A percentile compares a stretch with the other conserved stretches of the same genome.
Evolutionary conservation across 1,140 invertebrate genomes (phyloP).

Genomic region (Drosophila nannoptera): DNA sequence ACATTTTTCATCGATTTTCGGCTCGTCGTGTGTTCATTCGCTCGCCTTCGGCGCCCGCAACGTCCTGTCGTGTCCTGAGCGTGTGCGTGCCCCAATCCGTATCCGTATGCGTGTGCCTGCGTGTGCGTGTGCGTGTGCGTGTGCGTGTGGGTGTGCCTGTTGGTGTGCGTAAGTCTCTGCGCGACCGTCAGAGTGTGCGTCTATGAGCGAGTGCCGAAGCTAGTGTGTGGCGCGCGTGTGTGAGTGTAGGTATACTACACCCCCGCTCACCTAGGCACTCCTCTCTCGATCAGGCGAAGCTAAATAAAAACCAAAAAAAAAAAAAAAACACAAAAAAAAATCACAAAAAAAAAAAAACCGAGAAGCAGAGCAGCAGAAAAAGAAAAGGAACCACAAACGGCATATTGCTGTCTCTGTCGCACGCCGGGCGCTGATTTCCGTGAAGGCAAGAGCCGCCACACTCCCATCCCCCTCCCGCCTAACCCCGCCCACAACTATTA

Average conservation of each 20-base stretch:
- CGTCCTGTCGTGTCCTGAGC: constrained; percentile 32
- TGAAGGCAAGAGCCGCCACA: constrained; percentile 1
- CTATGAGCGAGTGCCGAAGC: constrained; percentile 7
- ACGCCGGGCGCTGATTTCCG: constrained; percentile 51
- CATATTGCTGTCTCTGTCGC: constrained; percentile 47
- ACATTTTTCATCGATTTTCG: constrained; percentile 51
- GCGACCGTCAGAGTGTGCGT: background rate
- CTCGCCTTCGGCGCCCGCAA: constrained; percentile 21
- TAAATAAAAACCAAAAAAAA: background rate
- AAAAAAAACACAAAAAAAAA: too few species aligned
- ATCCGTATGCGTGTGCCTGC: background rate
- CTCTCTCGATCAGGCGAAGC: constrained; percentile 12
- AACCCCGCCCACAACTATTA: background rate
- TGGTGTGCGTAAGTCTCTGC: too few species aligned
- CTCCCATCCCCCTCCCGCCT: background rate
- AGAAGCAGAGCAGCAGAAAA: too few species aligned
- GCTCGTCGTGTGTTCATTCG: constrained; percentile 29
- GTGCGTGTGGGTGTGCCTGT: constrained; percentile 5
- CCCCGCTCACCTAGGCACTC: background rate
- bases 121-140: constrained; percentile 2
- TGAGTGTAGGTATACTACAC: constrained; percentile 40
- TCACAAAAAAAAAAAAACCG: too few species aligned
- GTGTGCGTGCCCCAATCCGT: background rate
- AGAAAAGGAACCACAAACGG: too few species aligned
- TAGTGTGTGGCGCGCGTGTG: constrained; percentile 31